Evolutionary conservation across 2,113 vertebrate species (phyloP), one percentile per base, ranked within the genome.

Genomic region (Dicrurus megarhynchus): DNA sequence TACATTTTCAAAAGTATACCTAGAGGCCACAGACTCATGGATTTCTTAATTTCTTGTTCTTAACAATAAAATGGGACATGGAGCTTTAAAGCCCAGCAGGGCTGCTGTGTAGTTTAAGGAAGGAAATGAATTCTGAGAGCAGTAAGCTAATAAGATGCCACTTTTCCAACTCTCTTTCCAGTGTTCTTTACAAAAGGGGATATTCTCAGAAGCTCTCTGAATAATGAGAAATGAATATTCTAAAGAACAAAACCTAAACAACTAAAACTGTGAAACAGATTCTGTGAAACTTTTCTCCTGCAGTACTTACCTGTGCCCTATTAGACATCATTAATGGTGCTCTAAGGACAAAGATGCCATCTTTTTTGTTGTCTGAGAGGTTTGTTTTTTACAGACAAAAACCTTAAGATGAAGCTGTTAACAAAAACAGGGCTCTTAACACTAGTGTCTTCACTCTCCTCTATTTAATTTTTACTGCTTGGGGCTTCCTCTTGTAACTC

Each of bases 1-100:
- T 91, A 75, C 7, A 84, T 83, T 94, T 94, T 95, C 59, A 57
- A 84, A 92, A 74, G 49, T 50, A 47, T 89, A 85, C 20, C 56
- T 85, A 67, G 75, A 92, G 97, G 37, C 49, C 21, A 90, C 16
- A 92, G 9, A 41, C 30, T 80, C 33, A 53, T 21, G 18, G 39
- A 88, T 96, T 97, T 93, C 79, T 93, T 95, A 7, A 75, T 90
- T 84, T 96, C 59, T 89, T 91, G 7, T 56, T 94, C 67, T 78
- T 73, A 87, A 37, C 44, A 92, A 96, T 79, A 95, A 95, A 96
- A 88, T 87, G 16, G 52, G 60, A 83, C 32, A 44, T 24, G 9
- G 46, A 94, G 11, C 55, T 82, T 86, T 64, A 76, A 97, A 83
- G n/a, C 80, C n/a, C 80, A 83, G 28, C 42, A 87, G 60, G 60